A percentile compares a stretch with the other conserved stretches of the same genome.
Conservation (phyloP, 2,797 vertebrate species). For the Enteromius thamalakanensis region DNA sequence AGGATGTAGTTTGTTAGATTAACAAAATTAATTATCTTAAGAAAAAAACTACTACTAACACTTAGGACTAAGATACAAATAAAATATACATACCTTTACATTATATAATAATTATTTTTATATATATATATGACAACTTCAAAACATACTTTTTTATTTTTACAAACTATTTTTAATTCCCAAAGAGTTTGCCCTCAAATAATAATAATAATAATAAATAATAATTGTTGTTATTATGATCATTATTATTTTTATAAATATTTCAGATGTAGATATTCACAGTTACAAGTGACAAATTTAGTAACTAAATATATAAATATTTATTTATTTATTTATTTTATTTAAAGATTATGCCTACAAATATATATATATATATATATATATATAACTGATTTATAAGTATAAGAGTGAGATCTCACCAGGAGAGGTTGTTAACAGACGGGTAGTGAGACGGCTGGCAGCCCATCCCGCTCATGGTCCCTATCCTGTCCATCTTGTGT, state of each 20-base stretch:
- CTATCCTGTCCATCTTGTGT: conserved; percentile 97
- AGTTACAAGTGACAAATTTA: neutral
- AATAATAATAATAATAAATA: neutral
- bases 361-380: no score
- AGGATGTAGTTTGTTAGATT: no score
- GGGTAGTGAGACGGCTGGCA: conserved; percentile 78
- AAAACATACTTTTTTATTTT: no score
- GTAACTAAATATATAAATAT: no score
- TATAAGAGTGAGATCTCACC: conserved; percentile 65
- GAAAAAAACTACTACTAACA: neutral
- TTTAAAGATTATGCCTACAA: no score
- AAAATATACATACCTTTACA: neutral
- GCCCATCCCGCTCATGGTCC: conserved; percentile 93
- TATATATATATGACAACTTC: no score
- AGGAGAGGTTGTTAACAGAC: conserved; percentile 73
- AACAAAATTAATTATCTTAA: neutral
- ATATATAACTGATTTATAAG: neutral
- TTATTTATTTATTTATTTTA: no score
- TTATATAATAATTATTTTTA: neutral
- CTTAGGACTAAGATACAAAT: neutral
- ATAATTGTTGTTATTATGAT: no score
- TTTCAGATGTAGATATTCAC: neutral
- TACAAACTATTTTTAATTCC: neutral
- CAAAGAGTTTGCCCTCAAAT: neutral
- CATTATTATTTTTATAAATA: neutral